Evolutionary conservation across 1,140 invertebrate species (phyloP).

Genomic region (Apocrypta bakeri): DNA sequence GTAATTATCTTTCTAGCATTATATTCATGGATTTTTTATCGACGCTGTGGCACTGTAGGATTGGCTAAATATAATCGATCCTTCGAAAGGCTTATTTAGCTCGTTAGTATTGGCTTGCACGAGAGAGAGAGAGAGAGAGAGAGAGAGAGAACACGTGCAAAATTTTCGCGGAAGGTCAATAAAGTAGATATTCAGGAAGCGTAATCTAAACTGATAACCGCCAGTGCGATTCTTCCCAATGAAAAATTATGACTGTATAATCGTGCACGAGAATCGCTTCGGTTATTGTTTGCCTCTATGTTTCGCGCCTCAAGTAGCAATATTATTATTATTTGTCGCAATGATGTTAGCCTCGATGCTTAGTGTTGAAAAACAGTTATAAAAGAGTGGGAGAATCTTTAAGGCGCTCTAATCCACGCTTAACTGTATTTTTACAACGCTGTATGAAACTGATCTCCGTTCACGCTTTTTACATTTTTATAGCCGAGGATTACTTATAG

Average conservation of each 20-base stretch:
- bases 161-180: conserved; percentile 33
- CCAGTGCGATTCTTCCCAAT: neutral
- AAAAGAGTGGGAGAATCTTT: neutral
- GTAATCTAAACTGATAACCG: conserved; percentile 3
- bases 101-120: neutral
- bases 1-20: neutral
- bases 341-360: neutral
- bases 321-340: too few species aligned
- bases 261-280: neutral
- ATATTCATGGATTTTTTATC: neutral
- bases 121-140: too few species aligned
- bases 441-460: neutral
- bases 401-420: neutral
- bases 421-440: neutral
- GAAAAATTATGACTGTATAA: neutral
- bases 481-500: neutral
- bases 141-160: neutral
- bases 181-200: conserved; percentile 11
- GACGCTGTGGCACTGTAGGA: neutral
- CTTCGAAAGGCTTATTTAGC: neutral
- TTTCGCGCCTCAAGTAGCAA: neutral
- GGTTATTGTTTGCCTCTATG: neutral
- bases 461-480: neutral
- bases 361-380: neutral
- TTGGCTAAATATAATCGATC: conserved; percentile 1